A percentile compares a stretch with the other conserved stretches of the same genome.
Conservation (phyloP, 2,113 vertebrate genomes). For the Gymnogyps californianus region DNA sequence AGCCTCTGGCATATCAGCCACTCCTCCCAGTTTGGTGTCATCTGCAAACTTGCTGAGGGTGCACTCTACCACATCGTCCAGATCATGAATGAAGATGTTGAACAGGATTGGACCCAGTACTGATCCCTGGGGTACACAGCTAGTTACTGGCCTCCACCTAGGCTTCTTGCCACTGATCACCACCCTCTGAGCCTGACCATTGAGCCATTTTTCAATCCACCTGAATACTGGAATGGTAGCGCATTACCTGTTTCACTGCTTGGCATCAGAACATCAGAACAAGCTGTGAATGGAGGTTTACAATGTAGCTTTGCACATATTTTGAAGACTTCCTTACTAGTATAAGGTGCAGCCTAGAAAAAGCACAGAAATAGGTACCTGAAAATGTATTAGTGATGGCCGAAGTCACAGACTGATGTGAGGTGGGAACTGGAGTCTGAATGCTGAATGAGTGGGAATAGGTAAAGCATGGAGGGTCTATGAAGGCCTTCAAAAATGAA, state of each 20-base stretch:
- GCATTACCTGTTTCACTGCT: neutral
- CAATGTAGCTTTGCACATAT: neutral
- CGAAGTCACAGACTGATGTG: neutral
- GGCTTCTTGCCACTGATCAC: neutral
- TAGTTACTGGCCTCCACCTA: neutral
- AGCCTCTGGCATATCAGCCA: fast-evolving
- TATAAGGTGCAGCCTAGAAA: neutral
- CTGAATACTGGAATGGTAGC: neutral
- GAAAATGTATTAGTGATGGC: neutral
- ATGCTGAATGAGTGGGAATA: neutral
- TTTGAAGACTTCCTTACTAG: neutral
- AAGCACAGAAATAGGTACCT: neutral
- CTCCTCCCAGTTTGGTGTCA: neutral
- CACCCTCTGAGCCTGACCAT: neutral
- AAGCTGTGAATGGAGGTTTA: neutral
- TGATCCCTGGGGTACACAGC: neutral
- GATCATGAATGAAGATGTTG: neutral
- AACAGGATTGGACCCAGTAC: neutral
- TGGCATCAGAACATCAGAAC: neutral
- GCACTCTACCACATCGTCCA: neutral
- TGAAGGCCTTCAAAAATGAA: neutral
- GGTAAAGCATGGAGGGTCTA: neutral
- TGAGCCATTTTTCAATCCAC: neutral
- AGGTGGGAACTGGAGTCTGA: neutral
- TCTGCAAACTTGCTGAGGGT: neutral